Percentiles rank a stretch among this genome's conserved stretches.
phyloP scores from a whole-genome alignment of 2,113 vertebrate genomes.

The Heliornis fulica region DNA sequence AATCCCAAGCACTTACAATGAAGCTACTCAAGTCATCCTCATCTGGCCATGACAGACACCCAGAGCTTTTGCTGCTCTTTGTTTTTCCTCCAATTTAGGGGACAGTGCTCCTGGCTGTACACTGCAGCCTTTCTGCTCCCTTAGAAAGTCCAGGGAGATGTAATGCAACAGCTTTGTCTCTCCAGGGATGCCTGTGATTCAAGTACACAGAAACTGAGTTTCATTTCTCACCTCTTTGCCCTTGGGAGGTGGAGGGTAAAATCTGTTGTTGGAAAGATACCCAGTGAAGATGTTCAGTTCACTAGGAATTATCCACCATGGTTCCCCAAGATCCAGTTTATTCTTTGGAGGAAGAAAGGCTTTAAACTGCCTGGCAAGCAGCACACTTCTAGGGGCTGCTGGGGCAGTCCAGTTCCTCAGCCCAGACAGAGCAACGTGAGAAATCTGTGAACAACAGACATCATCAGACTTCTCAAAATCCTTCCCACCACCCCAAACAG shows the following conservation, averaged over 20 bases:
- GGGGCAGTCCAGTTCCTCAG: constrained; percentile 89
- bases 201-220: fast-evolving
- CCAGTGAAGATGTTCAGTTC: constrained; percentile 95
- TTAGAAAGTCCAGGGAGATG: not conserved
- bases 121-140: not conserved
- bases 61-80: not conserved
- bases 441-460: constrained; percentile 76
- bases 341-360: constrained; percentile 88
- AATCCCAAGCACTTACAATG: not conserved
- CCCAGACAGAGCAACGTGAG: constrained; percentile 86
- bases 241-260: constrained; percentile 88
- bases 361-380: constrained; percentile 86
- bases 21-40: not conserved
- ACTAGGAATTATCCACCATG: constrained; percentile 94
- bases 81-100: not conserved
- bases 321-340: constrained; percentile 82
- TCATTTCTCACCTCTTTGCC: constrained; percentile 88
- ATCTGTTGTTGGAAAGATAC: constrained; percentile 94
- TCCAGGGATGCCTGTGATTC: not conserved
- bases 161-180: not conserved
- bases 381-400: constrained; percentile 69
- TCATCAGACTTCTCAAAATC: not conserved
- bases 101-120: not conserved
- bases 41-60: not conserved
- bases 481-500: not conserved